Evolutionary conservation across 2,113 vertebrate genomes (phyloP), one percentile per base, ranked within the genome.

Genomic region (Toxotes jaculatrix): DNA sequence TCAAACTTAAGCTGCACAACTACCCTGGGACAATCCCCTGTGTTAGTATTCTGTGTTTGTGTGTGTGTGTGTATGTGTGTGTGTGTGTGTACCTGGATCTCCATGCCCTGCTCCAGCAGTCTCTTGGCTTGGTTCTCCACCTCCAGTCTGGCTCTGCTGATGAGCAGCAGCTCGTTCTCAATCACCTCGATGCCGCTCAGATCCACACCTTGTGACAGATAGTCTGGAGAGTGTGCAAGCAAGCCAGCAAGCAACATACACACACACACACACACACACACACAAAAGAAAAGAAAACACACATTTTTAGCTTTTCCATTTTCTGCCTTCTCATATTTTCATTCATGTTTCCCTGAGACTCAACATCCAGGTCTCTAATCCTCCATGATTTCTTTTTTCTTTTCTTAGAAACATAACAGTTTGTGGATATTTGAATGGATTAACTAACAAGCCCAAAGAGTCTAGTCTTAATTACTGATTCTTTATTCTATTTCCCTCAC

Each of bases 121-220:
- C 97, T 95, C 88, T 98, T 98, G 84, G 97, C 98, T 90, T 99
- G 98, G 93, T 97, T 99, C 93, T 99, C 98, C 78, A 99, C 97
- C 92, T 99, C 98, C 82, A 98, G 96, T 60, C 97, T 95, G 72
- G 98, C 98, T 96, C 98, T 96, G 92, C 96, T 96, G 93, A 99
- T 97, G 89, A 99, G 97, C 88, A 99, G 95, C 84, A 99, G 90
- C 68, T 99, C 98, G 36, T 96, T 98, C 94, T 99, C 98, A 74
- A 99, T 99, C 86, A 99, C 97, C 88, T 98, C 97, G 77, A 99
- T 98, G 91, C 98, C 97, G 79, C 97, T 97, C 68, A 99, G 96
- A 90, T 99, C 98, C 90, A 97, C 95, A 40, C 98, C 98, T 91
- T 99, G 98, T 31, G 97, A 99, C 91, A 99, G 96, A 81, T 99